Conservation (phyloP, 2,888 invertebrate species). For the Ceratothoa steindachneri region DNA sequence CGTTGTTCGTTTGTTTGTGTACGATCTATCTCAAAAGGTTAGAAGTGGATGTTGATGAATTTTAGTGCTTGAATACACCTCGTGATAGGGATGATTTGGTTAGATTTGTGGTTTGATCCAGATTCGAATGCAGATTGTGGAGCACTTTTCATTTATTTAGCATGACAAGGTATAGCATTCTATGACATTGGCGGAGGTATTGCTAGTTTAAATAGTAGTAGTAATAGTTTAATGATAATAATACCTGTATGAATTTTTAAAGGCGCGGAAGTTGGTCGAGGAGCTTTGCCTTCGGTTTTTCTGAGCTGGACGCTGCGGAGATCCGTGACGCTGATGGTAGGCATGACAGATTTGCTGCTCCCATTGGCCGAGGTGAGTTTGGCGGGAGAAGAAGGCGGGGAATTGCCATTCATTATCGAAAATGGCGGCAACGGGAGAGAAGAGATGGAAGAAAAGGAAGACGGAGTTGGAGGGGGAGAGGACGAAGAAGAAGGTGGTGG, state of each 20-base stretch:
- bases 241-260: slow-evolving; percentile 13
- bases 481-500: slow-evolving; percentile 17
- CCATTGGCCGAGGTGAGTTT: slow-evolving; percentile 18
- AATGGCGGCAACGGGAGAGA: neutral
- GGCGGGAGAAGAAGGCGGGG: neutral
- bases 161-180: no score
- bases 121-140: no score
- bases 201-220: no score
- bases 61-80: no score
- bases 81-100: no score
- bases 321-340: slow-evolving; percentile 81
- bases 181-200: no score
- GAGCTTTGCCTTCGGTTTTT: slow-evolving; percentile 65
- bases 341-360: slow-evolving; percentile 54
- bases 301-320: slow-evolving; percentile 76
- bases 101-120: no score
- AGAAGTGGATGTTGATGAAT: no score
- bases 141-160: no score
- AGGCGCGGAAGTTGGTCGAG: slow-evolving; percentile 78
- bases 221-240: no score
- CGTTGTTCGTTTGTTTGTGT: no score
- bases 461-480: neutral
- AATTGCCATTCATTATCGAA: neutral
- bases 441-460: neutral
- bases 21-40: no score